Base-by-base conservation (phyloP, 2,797 vertebrate genomes). In the Petrocephalus sullivani region DNA sequence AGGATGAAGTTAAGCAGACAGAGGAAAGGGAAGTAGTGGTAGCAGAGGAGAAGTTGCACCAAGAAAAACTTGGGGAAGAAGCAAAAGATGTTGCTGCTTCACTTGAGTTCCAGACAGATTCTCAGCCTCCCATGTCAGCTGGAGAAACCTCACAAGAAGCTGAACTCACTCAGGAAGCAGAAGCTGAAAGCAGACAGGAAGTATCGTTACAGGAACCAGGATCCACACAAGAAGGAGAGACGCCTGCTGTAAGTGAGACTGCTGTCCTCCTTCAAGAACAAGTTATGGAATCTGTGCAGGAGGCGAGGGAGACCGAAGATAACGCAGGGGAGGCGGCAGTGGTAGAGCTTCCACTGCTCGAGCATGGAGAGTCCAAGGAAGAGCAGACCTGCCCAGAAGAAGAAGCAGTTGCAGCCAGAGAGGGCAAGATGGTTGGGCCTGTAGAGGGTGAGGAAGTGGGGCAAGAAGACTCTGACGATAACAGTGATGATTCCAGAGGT, bases 21-120 rank as follows among this genome's bases (percentile, higher is more conserved):
- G 93, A 96, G 19, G 96, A 96, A 60, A 95, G 95, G 86, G 92
- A 95, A 3, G 95, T 96, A 0, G 93, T 96, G 0, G 96, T 96
- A 9, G 90, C 96, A 1, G 95, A 96, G 51, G 95, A 94, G 85
- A 93, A 92, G 0, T 28, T 58, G 51, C 41, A 87, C 16, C 46
- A 57, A 2, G 91, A 91, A 16, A 87, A 64, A 4, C 91, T 89
- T 28, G 92, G 91, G 6, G 90, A 87, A 0, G 88, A 89, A 0
- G 94, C 92, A 10, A 92, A 91, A 33, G 94, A 91, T 0, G 94
- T 84, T 12, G 89, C 90, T 87, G 88, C 93, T 92, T 19, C 91
- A 90, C 4, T 95, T 93, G 49, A 90, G 89, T 4, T 91, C 94
- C 9, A 87, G 83, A 84, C 93, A 92, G 92, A 90, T 93, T 0